Conservation (phyloP, 2,888 invertebrate genomes). For the Drosophila nigricruria region DNA sequence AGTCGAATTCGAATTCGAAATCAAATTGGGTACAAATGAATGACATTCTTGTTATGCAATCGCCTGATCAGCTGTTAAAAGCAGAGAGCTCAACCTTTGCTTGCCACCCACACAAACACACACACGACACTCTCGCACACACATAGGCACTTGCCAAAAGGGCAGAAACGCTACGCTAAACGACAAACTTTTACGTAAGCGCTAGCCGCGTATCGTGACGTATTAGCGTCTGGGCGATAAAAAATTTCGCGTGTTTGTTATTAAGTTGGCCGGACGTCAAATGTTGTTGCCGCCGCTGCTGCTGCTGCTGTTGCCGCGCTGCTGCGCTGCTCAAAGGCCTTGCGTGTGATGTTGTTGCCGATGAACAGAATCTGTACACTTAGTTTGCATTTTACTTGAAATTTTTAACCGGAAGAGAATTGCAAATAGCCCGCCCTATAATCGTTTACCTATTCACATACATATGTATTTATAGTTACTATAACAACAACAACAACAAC, state of each 20-base stretch:
- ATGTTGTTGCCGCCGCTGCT: background rate
- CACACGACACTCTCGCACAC: background rate
- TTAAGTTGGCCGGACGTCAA: slow-evolving; percentile 54
- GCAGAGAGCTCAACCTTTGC: slow-evolving; percentile 6
- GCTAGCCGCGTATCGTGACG: slow-evolving; percentile 64
- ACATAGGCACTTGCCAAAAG: slow-evolving; percentile 40
- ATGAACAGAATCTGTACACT: slow-evolving; percentile 8
- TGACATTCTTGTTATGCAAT: slow-evolving; percentile 32
- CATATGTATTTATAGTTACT: slow-evolving; percentile 28
- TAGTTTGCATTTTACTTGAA: slow-evolving; percentile 8
- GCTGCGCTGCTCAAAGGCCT: slow-evolving; percentile 29
- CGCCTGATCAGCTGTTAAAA: slow-evolving; percentile 49
- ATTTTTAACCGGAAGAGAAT: slow-evolving; percentile 21
- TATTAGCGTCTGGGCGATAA: slow-evolving; percentile 74
- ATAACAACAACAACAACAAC: slow-evolving; percentile 13
- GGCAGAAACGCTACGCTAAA: slow-evolving; percentile 32
- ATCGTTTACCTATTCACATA: slow-evolving; percentile 16
- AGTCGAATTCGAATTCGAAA: slow-evolving; percentile 5
- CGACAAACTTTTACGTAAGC: slow-evolving; percentile 61
- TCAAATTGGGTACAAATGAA: slow-evolving; percentile 12
- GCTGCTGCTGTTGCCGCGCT: slow-evolving; percentile 1
- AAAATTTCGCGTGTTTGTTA: slow-evolving; percentile 73
- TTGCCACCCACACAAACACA: slow-evolving; percentile 2
- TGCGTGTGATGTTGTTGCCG: slow-evolving; percentile 22
- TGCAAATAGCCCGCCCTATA: slow-evolving; percentile 40